phyloP scores from a whole-genome alignment of 2,113 vertebrate genomes.

The Pteruthius melanotis region DNA sequence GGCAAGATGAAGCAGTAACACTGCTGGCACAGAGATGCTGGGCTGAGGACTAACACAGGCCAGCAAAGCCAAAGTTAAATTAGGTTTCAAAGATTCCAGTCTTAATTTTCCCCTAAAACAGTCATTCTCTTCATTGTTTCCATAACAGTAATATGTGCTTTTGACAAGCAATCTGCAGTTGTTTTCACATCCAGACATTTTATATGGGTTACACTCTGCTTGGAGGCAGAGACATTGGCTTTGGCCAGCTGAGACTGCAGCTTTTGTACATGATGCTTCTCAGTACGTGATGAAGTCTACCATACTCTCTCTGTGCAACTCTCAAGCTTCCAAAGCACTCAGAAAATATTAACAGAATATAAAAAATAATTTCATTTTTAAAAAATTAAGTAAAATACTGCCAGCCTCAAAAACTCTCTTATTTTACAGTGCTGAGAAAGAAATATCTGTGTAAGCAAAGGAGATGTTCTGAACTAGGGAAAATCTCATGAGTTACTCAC shows the following conservation, averaged over 20 bases:
- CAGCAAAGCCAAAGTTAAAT: conserved; percentile 45
- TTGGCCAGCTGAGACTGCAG: not conserved
- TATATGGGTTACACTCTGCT: not conserved
- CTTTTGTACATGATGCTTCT: not conserved
- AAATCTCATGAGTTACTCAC: not conserved
- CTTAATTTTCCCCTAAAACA: conserved; percentile 1
- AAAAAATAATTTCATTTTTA: not conserved
- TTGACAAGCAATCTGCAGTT: not conserved
- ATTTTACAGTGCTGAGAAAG: not conserved
- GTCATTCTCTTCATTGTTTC: conserved; percentile 34
- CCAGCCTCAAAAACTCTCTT: not conserved
- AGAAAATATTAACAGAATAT: not conserved
- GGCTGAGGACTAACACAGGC: not conserved
- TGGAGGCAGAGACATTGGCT: not conserved
- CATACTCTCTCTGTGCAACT: not conserved
- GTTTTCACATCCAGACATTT: conserved; percentile 18
- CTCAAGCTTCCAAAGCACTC: not conserved
- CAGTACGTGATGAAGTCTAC: not conserved
- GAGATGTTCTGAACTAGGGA: not conserved
- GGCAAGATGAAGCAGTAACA: conserved; percentile 23
- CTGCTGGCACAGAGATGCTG: conserved; percentile 10
- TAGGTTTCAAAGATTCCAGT: conserved; percentile 27
- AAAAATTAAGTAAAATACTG: not conserved
- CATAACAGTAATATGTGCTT: not conserved
- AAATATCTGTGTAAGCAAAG: not conserved